Evolutionary conservation across 2,113 vertebrate species (phyloP).

Genomic region (Prionailurus viverrinus): DNA sequence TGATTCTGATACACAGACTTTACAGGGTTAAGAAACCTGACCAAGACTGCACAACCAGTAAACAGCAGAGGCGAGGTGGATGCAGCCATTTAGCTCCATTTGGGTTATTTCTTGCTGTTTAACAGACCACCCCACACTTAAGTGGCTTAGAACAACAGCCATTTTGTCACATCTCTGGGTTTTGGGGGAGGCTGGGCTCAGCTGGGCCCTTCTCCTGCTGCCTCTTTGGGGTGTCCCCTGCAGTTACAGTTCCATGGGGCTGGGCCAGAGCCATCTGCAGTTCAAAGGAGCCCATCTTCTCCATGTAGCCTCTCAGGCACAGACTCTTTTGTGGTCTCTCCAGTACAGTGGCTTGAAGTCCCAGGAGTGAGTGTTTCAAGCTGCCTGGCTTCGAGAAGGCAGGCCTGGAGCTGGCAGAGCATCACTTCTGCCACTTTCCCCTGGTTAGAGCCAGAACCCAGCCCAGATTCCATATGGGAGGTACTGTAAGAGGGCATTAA

Average conservation of each 20-base stretch:
- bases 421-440: not conserved
- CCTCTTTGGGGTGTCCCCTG: too few species aligned
- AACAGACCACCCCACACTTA: not conserved
- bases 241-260: not conserved
- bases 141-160: too few species aligned
- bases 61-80: not conserved
- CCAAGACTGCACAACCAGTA: not conserved
- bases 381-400: not conserved
- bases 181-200: not conserved
- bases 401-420: not conserved
- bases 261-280: not conserved
- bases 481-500: rapidly evolving
- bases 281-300: not conserved
- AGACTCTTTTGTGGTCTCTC: not conserved
- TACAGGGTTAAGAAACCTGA: not conserved
- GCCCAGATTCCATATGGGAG: not conserved
- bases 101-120: not conserved
- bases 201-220: not conserved
- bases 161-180: not conserved
- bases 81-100: not conserved
- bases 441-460: not conserved
- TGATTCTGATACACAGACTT: not conserved
- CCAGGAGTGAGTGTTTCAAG: not conserved
- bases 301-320: not conserved
- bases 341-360: not conserved